These are phyloP conservation scores for Phoxinus phoxinus DNA, from an alignment of 2,113 vertebrate species.

Conservation along the genomic window DNA sequence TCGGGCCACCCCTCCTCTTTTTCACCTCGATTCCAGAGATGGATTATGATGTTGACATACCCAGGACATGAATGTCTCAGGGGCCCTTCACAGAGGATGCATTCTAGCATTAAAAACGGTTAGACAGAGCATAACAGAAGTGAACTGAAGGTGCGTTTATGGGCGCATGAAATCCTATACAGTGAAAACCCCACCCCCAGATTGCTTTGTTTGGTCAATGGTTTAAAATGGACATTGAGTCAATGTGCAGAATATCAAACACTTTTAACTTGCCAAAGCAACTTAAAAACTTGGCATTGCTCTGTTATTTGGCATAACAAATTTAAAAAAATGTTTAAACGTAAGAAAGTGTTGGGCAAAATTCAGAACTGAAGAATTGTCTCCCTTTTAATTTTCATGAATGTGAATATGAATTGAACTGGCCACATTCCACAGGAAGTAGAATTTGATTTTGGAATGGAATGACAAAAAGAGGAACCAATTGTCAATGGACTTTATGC, in stretches of 20 bases:
- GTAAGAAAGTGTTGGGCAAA: background rate
- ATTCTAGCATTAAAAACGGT: slow-evolving; percentile 9
- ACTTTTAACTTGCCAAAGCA: background rate
- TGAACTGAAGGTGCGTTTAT: background rate
- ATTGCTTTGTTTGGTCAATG: background rate
- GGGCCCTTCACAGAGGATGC: slow-evolving; percentile 4
- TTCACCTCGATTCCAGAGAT: background rate
- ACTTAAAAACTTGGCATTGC: background rate
- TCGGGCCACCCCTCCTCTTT: background rate
- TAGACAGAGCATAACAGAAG: background rate
- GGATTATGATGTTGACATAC: slow-evolving; percentile 15
- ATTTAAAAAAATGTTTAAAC: background rate
- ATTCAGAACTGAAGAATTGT: background rate
- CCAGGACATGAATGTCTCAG: slow-evolving; percentile 2
- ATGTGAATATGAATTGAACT: background rate
- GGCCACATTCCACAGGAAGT: background rate
- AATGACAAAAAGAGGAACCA: background rate
- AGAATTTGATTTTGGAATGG: background rate
- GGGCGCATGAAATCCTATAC: slow-evolving; percentile 11
- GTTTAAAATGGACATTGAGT: slow-evolving; percentile 15
- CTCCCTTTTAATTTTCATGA: background rate
- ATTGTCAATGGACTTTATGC: too few relatives aligned
- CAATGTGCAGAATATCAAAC: background rate
- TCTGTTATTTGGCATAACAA: background rate
- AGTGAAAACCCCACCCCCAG: background rate